Evolutionary conservation across 2,888 invertebrate species (phyloP).

Genomic region (Rhingia campestris): DNA sequence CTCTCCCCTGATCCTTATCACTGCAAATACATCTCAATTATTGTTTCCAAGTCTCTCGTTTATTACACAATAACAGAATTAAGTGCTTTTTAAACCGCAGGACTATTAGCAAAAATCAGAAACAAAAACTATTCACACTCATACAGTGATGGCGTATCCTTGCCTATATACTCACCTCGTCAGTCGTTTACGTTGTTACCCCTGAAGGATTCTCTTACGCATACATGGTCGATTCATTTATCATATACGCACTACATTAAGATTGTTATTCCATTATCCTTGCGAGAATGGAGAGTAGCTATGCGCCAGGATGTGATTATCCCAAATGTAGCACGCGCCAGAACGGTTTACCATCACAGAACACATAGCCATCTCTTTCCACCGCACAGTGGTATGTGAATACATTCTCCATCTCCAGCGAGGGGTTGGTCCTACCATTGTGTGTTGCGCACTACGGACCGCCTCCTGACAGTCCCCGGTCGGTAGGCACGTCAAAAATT

Average conservation of each 20-base stretch:
- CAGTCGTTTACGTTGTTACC: slow-evolving; percentile 54
- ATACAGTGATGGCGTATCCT: slow-evolving; percentile 24
- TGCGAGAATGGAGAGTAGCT: slow-evolving; percentile 42
- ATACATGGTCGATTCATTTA: slow-evolving; percentile 13
- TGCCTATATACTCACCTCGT: not conserved
- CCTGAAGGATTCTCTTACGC: slow-evolving; percentile 50
- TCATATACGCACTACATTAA: slow-evolving; percentile 55
- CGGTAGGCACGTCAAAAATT: slow-evolving; percentile 66
- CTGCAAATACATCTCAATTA: slow-evolving; percentile 74
- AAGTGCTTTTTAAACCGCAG: slow-evolving; percentile 77
- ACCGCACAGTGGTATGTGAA: slow-evolving; percentile 21
- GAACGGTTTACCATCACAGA: slow-evolving; percentile 10
- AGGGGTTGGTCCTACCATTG: slow-evolving; percentile 67
- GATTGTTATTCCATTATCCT: slow-evolving; percentile 71
- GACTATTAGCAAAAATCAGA: slow-evolving; percentile 74
- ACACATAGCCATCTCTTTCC: slow-evolving; percentile 46
- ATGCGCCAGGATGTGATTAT: slow-evolving; percentile 37
- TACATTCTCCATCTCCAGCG: slow-evolving; percentile 56
- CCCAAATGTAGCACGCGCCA: slow-evolving; percentile 49
- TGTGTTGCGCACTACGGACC: slow-evolving; percentile 74
- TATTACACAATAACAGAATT: slow-evolving; percentile 78
- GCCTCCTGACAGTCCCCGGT: slow-evolving; percentile 66
- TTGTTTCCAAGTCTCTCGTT: slow-evolving; percentile 76
- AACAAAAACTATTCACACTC: slow-evolving; percentile 74
- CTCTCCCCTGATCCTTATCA: slow-evolving; percentile 53